These are phyloP conservation scores for Sinocyclocheilus grahami DNA, from an alignment of 2,113 vertebrate species.

Conservation along the genomic window DNA sequence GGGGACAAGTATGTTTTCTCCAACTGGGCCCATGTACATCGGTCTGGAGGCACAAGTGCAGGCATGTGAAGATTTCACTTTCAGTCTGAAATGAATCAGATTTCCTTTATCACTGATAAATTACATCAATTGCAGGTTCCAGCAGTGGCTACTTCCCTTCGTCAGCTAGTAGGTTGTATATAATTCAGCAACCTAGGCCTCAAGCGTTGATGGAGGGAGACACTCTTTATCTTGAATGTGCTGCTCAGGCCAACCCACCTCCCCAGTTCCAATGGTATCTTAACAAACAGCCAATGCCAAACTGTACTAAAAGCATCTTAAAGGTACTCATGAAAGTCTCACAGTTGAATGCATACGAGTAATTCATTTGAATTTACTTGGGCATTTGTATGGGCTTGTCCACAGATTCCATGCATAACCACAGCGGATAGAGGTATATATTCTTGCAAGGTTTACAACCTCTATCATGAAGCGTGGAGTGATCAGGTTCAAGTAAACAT, in stretches of 20 bases:
- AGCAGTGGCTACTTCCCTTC: slow-evolving; percentile 49
- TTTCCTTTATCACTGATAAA: neutral
- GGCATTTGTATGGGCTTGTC: neutral
- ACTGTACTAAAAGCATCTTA: slow-evolving; percentile 63
- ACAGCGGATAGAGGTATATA: slow-evolving; percentile 81
- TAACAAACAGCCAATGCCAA: slow-evolving; percentile 67
- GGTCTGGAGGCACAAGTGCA: slow-evolving; percentile 66
- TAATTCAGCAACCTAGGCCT: slow-evolving; percentile 72
- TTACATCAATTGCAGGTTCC: neutral
- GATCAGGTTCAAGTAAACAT: slow-evolving; percentile 73
- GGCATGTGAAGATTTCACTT: slow-evolving; percentile 55
- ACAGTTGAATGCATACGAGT: neutral
- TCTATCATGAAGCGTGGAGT: slow-evolving; percentile 82
- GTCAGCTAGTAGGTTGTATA: slow-evolving; percentile 68
- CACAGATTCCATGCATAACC: slow-evolving; percentile 76
- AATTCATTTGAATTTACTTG: neutral
- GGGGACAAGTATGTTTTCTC: slow-evolving; percentile 77
- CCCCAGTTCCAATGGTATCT: slow-evolving; percentile 85
- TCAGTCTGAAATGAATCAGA: neutral
- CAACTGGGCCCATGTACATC: slow-evolving; percentile 75
- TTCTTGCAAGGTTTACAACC: slow-evolving; percentile 79
- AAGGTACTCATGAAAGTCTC: slow-evolving; percentile 62
- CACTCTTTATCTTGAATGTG: slow-evolving; percentile 73
- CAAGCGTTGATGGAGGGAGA: slow-evolving; percentile 76
- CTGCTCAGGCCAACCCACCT: slow-evolving; percentile 76